Percentiles rank a stretch among this genome's conserved stretches.
Evolutionary conservation across 2,113 vertebrate genomes (phyloP).

Genomic region (Centrocercus urophasianus): DNA sequence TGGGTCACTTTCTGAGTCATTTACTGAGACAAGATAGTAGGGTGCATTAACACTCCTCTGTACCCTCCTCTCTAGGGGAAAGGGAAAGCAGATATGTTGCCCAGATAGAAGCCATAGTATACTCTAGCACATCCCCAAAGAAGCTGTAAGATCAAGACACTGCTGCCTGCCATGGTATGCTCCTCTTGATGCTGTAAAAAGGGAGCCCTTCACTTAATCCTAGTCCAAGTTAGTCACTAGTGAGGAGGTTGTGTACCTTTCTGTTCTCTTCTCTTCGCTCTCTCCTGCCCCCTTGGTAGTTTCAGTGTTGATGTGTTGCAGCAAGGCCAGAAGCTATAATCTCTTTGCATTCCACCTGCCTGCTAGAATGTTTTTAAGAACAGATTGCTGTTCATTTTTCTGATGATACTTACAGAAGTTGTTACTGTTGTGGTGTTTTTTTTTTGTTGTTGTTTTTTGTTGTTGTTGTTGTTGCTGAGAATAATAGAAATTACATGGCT

Average conservation of each 20-base stretch:
- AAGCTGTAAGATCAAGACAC: neutral
- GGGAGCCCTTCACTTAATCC: neutral
- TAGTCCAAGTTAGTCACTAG: neutral
- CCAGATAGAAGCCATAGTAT: neutral
- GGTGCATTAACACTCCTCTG: neutral
- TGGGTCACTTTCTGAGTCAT: neutral
- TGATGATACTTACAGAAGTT: neutral
- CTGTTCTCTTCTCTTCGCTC: neutral
- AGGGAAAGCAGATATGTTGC: neutral
- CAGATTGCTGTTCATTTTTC: neutral
- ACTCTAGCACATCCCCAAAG: neutral
- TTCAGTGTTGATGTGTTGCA: neutral
- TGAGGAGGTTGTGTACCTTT: neutral
- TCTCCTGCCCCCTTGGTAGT: neutral
- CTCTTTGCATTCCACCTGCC: neutral
- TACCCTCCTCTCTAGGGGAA: neutral
- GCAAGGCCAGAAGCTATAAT: neutral
- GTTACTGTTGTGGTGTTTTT: neutral
- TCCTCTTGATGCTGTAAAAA: neutral
- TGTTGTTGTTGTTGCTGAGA: neutral
- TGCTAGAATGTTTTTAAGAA: neutral
- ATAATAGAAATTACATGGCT: neutral
- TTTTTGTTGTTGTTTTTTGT: neutral
- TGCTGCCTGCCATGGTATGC: fast-evolving
- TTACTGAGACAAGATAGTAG: neutral